Evolutionary conservation across 2,888 invertebrate species (phyloP), one percentile per base, ranked within the genome.

Genomic region (Aleiodes leptofemur): DNA sequence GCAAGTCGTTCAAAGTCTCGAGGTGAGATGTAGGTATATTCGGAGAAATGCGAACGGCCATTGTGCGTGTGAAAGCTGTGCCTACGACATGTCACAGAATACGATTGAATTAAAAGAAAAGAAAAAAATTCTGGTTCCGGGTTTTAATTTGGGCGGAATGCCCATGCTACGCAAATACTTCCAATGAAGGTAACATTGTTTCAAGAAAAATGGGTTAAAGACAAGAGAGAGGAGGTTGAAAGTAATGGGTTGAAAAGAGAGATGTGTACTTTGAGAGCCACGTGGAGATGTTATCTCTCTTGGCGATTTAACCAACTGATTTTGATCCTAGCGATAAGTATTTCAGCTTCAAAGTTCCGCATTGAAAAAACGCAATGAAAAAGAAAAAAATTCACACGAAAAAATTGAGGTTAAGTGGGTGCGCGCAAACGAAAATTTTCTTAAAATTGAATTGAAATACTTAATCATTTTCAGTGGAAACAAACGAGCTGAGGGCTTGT

Each of bases 231-330:
- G 38, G 38, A 38, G 8, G 38, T 3, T 38, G 38, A 3, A 8
- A 38, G 38, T 8, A 38, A 81, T 81, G 38, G 51, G 14, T 69
- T 23, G 23, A 70, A 69, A 74, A 79, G 78, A 78, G 61, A 70
- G 64, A 5, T 38, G 68, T 29, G 78, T n/a, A 14, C 6, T n/a
- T 14, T 51, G 51, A 59, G 59, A 59, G 59, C 59, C 72, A 76
- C 64, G 72, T 76, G 13, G 69, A 74, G 57, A 77, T 76, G 76
- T 74, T 78, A 73, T 70, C 48, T 64, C 16, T 16, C 38, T 38
- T n/a, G 11, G 43, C 29, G 9, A 29, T 13, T 14, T 11, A 61
- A 8, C 43, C 43, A 34, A 7, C 48, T 43, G 64, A 64, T 48
- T 11, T 48, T 16, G 48, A 64, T 64, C 43, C 59, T 16, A 6